Conservation (phyloP, 2,113 vertebrate genomes). For the Corvus cornix region DNA sequence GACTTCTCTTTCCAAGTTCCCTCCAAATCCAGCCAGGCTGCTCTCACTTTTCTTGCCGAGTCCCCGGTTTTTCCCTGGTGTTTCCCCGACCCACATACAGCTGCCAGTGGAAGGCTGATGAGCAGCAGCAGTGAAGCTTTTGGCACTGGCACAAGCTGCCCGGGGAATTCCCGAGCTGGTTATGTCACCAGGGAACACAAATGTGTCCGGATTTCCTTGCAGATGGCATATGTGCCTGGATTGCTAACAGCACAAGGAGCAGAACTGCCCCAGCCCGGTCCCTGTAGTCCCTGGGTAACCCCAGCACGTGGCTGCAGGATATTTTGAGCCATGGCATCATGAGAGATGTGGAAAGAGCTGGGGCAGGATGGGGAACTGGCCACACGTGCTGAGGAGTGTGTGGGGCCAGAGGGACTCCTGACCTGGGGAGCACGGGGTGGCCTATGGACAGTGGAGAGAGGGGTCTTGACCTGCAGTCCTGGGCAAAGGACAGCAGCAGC, state of each 20-base stretch:
- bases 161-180: background rate
- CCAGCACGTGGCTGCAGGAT: rapidly evolving
- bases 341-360: background rate
- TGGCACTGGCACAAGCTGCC: background rate
- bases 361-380: background rate
- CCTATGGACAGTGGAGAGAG: background rate
- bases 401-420: background rate
- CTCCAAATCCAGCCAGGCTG: background rate
- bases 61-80: background rate
- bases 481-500: background rate
- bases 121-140: background rate
- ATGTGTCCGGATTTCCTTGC: rapidly evolving
- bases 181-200: rapidly evolving
- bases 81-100: background rate
- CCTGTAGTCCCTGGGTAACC: rapidly evolving
- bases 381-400: rapidly evolving
- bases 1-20: background rate
- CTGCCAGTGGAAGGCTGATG: background rate
- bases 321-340: background rate
- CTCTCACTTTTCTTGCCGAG: background rate
- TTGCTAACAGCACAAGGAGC: too few relatives aligned
- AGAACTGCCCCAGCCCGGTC: too few relatives aligned
- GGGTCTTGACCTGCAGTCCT: background rate
- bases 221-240: too few relatives aligned
- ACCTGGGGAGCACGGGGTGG: rapidly evolving